phyloP scores from a whole-genome alignment of 2,113 vertebrate genomes.

The Chloropsis cyanopogon region DNA sequence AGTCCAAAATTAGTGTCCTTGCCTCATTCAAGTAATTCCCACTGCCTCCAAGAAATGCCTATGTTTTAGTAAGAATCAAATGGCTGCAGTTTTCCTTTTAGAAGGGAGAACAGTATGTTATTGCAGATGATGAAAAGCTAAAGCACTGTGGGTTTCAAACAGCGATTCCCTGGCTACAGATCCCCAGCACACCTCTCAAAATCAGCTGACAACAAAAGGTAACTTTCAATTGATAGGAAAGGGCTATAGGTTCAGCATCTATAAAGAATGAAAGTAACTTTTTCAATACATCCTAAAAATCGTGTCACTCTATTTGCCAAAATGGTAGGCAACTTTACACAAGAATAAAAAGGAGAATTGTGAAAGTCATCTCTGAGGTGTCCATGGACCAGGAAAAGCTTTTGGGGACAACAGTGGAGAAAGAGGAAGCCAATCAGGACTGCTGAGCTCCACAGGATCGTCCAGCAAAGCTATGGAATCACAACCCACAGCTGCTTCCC shows the following conservation, averaged over 20 bases:
- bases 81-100: not conserved
- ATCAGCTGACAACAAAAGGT: not conserved
- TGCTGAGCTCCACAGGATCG: not conserved
- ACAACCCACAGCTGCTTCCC: not conserved
- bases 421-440: not conserved
- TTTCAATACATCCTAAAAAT: not conserved
- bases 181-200: not conserved
- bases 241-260: not conserved
- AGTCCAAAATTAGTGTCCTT: not conserved
- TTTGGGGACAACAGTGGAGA: not conserved
- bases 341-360: not conserved
- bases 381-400: not conserved
- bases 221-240: not conserved
- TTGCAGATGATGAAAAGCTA: not conserved
- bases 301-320: not conserved
- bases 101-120: not conserved
- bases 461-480: not conserved
- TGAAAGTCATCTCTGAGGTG: not conserved
- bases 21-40: not conserved
- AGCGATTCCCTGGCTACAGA: not conserved
- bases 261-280: not conserved
- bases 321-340: not conserved
- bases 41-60: not conserved
- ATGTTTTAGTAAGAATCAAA: not conserved
- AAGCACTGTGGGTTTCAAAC: not conserved